These are phyloP conservation scores for Cathartes aura DNA, from an alignment of 2,113 vertebrate genomes.

Conservation along the genomic window DNA sequence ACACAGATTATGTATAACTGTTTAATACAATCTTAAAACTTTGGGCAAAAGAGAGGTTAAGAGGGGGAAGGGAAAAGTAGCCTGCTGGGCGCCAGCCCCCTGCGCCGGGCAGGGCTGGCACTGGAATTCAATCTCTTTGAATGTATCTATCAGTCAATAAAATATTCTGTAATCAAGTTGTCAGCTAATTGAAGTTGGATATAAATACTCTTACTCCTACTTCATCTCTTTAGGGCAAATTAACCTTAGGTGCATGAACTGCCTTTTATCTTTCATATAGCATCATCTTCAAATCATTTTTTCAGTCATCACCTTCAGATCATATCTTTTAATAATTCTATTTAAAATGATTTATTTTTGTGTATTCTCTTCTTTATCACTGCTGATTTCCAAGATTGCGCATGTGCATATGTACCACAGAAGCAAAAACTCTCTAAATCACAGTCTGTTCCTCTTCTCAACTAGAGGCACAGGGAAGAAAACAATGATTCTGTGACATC, in stretches of 20 bases:
- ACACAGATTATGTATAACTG: background rate
- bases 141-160: background rate
- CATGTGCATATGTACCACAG: background rate
- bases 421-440: background rate
- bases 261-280: background rate
- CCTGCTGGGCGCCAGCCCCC: background rate
- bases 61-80: background rate
- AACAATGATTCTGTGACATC: background rate
- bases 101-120: rapidly evolving
- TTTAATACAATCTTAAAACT: background rate
- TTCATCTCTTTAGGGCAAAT: background rate
- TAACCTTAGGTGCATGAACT: background rate
- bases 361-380: background rate
- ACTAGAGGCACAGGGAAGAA: background rate
- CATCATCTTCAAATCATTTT: background rate
- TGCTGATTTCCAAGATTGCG: background rate
- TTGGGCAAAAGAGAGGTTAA: background rate
- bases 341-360: background rate
- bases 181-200: background rate
- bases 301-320: background rate
- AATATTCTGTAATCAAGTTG: background rate
- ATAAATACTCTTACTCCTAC: background rate
- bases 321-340: background rate
- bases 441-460: background rate
- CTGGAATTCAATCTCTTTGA: background rate